A percentile compares a stretch with the other conserved stretches of the same genome.
phyloP scores from a whole-genome alignment of 2,113 vertebrate genomes.

The Gulo gulo region DNA sequence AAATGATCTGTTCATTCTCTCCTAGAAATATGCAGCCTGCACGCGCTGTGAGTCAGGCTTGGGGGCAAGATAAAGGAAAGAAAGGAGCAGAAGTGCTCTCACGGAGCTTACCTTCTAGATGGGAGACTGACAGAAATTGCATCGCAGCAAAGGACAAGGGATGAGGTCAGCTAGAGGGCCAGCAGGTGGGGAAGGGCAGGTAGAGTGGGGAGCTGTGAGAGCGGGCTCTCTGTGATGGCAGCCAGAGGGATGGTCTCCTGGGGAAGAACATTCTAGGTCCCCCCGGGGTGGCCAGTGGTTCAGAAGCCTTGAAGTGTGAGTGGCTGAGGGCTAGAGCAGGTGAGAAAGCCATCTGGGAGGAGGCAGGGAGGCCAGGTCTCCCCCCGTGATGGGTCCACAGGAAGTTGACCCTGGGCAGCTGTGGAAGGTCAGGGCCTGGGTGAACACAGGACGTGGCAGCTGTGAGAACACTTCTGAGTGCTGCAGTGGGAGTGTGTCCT shows the following conservation, averaged over 20 bases:
- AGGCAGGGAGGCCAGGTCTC: rapidly evolving
- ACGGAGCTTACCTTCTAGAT: background rate
- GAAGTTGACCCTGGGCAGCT: background rate
- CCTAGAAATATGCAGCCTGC: background rate
- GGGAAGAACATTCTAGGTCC: background rate
- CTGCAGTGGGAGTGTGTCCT: background rate
- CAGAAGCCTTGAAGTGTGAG: background rate
- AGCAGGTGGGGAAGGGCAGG: background rate
- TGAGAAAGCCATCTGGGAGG: background rate
- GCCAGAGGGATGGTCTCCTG: background rate
- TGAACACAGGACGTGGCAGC: rapidly evolving
- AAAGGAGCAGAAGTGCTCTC: no score
- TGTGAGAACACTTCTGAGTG: rapidly evolving
- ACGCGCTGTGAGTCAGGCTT: background rate
- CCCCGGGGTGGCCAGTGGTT: background rate
- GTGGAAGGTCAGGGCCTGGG: background rate
- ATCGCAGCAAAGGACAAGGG: background rate
- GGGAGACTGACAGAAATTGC: background rate
- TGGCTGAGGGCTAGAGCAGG: background rate
- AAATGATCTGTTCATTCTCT: background rate
- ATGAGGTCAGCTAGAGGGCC: no score
- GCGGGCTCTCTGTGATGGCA: background rate
- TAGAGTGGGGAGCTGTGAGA: rapidly evolving
- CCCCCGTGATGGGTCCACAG: background rate
- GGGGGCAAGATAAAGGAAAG: background rate